These are phyloP conservation scores for Indicator maculatus DNA, from an alignment of 2,113 vertebrate species.

Conservation along the genomic window DNA sequence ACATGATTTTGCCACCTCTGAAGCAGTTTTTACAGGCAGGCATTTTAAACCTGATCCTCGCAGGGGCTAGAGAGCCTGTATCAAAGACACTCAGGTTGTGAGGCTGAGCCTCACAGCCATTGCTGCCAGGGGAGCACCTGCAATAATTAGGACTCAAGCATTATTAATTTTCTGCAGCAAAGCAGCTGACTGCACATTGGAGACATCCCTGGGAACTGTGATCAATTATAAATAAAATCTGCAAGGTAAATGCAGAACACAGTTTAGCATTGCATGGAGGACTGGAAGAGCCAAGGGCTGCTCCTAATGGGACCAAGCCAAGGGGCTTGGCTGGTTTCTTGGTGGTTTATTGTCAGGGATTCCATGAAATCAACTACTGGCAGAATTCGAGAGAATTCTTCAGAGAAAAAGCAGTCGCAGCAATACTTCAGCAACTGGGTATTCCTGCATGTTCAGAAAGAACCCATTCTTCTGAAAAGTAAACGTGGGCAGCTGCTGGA, in stretches of 20 bases:
- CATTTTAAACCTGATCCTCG: neutral
- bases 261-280: neutral
- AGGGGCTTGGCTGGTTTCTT: neutral
- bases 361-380: neutral
- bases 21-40: neutral
- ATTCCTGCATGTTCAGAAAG: neutral
- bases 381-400: neutral
- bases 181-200: neutral
- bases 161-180: constrained; percentile 29
- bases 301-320: neutral
- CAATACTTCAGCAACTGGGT: neutral
- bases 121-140: neutral
- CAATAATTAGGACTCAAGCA: neutral
- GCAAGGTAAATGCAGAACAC: neutral
- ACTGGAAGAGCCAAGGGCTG: neutral
- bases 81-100: rapidly evolving
- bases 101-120: neutral
- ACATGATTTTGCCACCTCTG: neutral
- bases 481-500: neutral
- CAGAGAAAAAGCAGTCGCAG: neutral
- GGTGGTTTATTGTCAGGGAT: neutral
- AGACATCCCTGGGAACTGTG: neutral
- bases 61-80: neutral
- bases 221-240: constrained; percentile 11
- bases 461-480: neutral